These are phyloP conservation scores for Bombus consobrinus DNA, from an alignment of 1,140 invertebrate genomes.

Conservation along the genomic window DNA sequence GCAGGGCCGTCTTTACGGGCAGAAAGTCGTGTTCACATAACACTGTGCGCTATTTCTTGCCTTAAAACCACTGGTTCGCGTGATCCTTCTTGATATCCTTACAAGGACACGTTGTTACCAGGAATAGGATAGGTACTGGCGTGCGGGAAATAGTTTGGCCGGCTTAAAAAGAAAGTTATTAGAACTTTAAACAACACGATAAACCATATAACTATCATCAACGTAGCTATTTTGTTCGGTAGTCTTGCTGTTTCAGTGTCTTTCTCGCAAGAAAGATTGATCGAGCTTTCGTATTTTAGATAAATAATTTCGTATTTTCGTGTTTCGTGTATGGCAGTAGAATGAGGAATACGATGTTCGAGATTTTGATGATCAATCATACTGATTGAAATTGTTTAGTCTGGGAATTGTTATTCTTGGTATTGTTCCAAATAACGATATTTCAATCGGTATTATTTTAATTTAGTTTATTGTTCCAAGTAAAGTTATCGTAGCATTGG, in stretches of 20 bases:
- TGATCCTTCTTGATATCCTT: conserved; percentile 55
- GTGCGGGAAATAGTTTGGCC: conserved; percentile 36
- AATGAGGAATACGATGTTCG: no score
- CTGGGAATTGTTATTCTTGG: neutral
- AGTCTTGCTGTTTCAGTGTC: neutral
- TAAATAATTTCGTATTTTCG: neutral
- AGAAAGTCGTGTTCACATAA: conserved; percentile 34
- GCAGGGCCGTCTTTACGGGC: conserved; percentile 30
- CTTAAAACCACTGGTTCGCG: conserved; percentile 49
- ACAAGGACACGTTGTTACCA: conserved; percentile 43
- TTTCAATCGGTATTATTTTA: neutral
- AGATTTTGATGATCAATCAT: no score
- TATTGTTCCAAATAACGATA: neutral
- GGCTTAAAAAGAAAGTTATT: conserved; percentile 57
- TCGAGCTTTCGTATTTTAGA: neutral
- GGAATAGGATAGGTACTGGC: conserved; percentile 48
- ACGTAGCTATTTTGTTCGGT: neutral
- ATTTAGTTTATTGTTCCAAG: neutral
- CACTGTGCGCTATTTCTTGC: conserved; percentile 25
- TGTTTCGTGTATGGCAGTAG: no score
- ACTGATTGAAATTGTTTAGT: neutral
- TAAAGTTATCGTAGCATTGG: neutral
- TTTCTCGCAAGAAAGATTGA: neutral
- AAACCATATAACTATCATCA: conserved; percentile 19
- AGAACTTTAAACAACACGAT: conserved; percentile 10